Evolutionary conservation across 1,140 invertebrate species (phyloP), one percentile per base, ranked within the genome.

Genomic region (Lepidurus arcticus): DNA sequence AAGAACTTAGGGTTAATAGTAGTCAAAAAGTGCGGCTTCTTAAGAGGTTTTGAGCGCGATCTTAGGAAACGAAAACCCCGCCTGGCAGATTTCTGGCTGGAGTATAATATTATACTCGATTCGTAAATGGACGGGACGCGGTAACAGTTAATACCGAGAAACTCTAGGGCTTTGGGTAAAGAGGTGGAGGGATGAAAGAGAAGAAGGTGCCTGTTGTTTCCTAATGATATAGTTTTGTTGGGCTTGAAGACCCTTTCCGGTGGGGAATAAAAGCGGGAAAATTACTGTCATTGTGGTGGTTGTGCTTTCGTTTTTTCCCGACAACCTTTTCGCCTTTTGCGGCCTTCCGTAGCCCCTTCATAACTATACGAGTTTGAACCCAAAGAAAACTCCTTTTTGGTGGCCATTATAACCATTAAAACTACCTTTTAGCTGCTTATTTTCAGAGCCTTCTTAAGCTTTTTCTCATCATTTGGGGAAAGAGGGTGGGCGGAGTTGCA

Each of bases 311-410:
- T 65, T 65, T 65, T 65, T 21, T 0, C 53, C 53, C 53, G 53
- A 65, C 53, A 65, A 65, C 53, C 53, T 65, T 65, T 65, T 65
- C 53, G 53, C 53, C 53, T 7, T 65, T 65, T 65, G 34, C 34
- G 6, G 53, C 53, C 53, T 65, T 65, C 53, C 21, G 53, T 16
- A 21, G 53, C 21, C 53, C 21, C 53, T 21, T 65, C 21, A 21
- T 13, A 65, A 65, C 53, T n/a, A 21, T 21, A 34, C 2, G 4
- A 34, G 34, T 34, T 34, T 2, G 53, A 7, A 16, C 53, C 53
- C 7, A n/a, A 13, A n/a, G 16, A 13, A 65, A 65, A 21, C 53
- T 11, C 53, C 53, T 65, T 65, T 65, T 65, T 65, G 53, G 53
- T 65, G 21, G 53, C 53, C 13, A 65, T 65, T 65, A 65, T 4